These are phyloP conservation scores for Lordiphosa stackelbergi DNA, from an alignment of 1,140 invertebrate species.

Conservation along the genomic window DNA sequence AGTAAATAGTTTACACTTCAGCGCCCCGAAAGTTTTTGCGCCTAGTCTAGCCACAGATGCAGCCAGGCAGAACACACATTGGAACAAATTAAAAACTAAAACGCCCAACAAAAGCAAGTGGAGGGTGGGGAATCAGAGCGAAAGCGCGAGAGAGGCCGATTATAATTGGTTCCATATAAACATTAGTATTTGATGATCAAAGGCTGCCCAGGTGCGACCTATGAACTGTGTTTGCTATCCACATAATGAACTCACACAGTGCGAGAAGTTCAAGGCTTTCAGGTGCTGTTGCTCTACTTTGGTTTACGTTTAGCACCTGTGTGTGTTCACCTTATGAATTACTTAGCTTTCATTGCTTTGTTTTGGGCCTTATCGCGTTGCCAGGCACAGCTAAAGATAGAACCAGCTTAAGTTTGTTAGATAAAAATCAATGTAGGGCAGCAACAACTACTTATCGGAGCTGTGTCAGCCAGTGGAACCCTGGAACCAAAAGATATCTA, in stretches of 20 bases:
- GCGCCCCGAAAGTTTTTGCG: slow-evolving; percentile 24
- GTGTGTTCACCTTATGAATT: slow-evolving; percentile 50
- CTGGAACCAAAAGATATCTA: too few species aligned
- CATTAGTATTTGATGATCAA: slow-evolving; percentile 2
- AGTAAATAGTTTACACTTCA: slow-evolving; percentile 55
- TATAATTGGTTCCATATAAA: not conserved
- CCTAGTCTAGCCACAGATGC: slow-evolving; percentile 50
- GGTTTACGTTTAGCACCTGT: slow-evolving; percentile 42
- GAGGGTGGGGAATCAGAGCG: too few species aligned
- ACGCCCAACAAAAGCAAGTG: slow-evolving; percentile 28
- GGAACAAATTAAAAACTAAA: slow-evolving; percentile 23
- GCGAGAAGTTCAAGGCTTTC: slow-evolving; percentile 50
- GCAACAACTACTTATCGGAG: slow-evolving; percentile 23
- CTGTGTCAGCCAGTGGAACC: not conserved
- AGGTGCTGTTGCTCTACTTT: slow-evolving; percentile 32
- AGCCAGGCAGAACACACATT: slow-evolving; percentile 53
- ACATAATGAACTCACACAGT: slow-evolving; percentile 1
- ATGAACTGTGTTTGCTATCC: slow-evolving; percentile 15
- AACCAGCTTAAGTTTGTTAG: slow-evolving; percentile 13
- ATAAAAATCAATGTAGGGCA: slow-evolving; percentile 56
- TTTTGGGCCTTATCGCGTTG: slow-evolving; percentile 40
- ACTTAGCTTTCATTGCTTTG: slow-evolving; percentile 21
- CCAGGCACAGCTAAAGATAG: slow-evolving; percentile 28
- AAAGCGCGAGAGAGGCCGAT: too few species aligned
- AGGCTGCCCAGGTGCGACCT: slow-evolving; percentile 16